A percentile compares a stretch with the other conserved stretches of the same genome.
phyloP scores from a whole-genome alignment of 2,797 vertebrate genomes.

The Zalophus californianus region DNA sequence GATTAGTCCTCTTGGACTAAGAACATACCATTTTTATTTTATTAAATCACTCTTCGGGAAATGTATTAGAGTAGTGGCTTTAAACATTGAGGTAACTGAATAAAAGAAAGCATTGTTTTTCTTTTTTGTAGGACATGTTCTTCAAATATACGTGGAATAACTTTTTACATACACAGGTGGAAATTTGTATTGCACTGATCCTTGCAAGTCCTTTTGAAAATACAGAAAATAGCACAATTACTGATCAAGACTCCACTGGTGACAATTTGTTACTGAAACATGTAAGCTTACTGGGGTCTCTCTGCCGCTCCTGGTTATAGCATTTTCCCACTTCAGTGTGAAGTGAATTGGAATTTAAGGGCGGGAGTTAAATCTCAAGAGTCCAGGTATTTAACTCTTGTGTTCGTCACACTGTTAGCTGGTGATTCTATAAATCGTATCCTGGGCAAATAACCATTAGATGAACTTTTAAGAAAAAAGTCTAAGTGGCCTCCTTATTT shows the following conservation, averaged over 20 bases:
- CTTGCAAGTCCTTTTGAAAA: constrained; percentile 95
- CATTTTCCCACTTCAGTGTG: background rate
- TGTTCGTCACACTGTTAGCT: background rate
- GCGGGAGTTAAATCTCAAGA: background rate
- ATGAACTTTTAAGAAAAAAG: background rate
- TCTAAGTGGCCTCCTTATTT: background rate
- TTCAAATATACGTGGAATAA: constrained; percentile 99
- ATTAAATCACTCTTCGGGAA: background rate
- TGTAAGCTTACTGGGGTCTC: constrained; percentile 87
- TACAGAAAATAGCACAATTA: constrained; percentile 91
- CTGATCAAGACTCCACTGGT: constrained; percentile 89
- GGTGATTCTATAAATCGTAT: background rate
- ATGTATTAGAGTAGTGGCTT: background rate
- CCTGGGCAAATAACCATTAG: background rate
- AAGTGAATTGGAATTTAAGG: background rate
- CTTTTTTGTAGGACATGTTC: constrained; percentile 95
- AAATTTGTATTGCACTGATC: constrained; percentile 98
- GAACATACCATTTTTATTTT: background rate
- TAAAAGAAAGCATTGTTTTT: background rate
- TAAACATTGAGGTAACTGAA: background rate
- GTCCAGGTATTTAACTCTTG: background rate
- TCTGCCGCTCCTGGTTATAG: background rate
- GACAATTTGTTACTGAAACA: constrained; percentile 96
- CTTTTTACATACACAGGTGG: constrained; percentile 98
- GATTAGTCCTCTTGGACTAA: background rate